phyloP scores from a whole-genome alignment of 2,113 vertebrate genomes.

The Cryptomyrus ogoouensis region DNA sequence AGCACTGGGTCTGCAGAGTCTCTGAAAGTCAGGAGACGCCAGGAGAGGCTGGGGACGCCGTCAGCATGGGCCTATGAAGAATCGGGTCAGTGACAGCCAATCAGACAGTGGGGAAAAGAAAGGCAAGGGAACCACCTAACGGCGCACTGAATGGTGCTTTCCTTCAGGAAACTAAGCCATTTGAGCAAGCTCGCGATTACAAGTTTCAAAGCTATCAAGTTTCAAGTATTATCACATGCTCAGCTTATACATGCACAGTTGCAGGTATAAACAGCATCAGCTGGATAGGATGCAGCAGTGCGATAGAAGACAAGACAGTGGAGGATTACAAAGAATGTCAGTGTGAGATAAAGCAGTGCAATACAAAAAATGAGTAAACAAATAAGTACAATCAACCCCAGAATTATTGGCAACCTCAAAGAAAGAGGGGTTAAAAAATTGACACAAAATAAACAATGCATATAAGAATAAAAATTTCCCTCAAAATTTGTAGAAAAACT shows the following conservation, averaged over 20 bases:
- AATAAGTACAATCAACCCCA: not conserved
- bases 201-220: not conserved
- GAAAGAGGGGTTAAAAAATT: not conserved
- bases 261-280: not conserved
- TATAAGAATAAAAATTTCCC: not conserved
- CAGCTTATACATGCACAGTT: too few relatives aligned
- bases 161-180: not conserved
- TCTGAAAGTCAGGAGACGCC: slow-evolving; percentile 15
- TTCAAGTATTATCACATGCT: not conserved
- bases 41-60: slow-evolving; percentile 23
- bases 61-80: not conserved
- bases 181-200: not conserved
- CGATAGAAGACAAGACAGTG: not conserved
- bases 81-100: not conserved
- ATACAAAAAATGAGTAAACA: not conserved
- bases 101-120: not conserved
- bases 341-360: not conserved
- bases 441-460: not conserved
- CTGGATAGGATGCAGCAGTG: not conserved
- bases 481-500: not conserved
- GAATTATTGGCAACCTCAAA: not conserved
- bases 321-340: not conserved
- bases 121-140: not conserved
- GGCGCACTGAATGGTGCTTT: not conserved
- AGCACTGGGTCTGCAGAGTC: slow-evolving; percentile 15